These are phyloP conservation scores for Auanema sp. DNA, from an alignment of 2,888 invertebrate species.

Conservation along the genomic window DNA sequence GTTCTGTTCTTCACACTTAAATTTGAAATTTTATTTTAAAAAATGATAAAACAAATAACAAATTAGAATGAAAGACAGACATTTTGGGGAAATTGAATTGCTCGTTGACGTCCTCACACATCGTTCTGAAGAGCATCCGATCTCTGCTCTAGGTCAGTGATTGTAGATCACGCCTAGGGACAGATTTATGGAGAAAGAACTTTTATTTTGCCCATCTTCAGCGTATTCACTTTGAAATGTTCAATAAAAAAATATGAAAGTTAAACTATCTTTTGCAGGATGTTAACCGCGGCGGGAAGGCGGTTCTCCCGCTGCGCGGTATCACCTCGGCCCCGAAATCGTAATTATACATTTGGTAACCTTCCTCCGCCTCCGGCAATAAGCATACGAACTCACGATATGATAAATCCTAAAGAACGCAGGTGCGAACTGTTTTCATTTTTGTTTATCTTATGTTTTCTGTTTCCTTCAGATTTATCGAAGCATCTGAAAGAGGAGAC, in stretches of 20 bases:
- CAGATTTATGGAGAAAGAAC: too few species aligned
- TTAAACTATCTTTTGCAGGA: constrained; percentile 27
- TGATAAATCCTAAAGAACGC: constrained; percentile 46
- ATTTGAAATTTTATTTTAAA: neutral
- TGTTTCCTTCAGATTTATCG: constrained; percentile 65
- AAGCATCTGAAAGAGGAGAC: constrained; percentile 70
- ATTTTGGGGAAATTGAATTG: too few species aligned
- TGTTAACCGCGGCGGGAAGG: constrained; percentile 44
- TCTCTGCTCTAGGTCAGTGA: too few species aligned
- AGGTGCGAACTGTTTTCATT: constrained; percentile 20
- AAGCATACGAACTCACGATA: constrained; percentile 46
- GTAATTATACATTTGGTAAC: constrained; percentile 39
- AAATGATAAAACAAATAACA: constrained; percentile 2
- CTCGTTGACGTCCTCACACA: too few species aligned
- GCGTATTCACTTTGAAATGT: neutral
- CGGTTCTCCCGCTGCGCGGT: constrained; percentile 41
- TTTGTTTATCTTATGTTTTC: constrained; percentile 3
- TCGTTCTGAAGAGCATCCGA: too few species aligned
- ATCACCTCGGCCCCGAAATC: constrained; percentile 40
- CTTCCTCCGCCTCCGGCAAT: constrained; percentile 46
- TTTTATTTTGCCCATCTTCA: neutral
- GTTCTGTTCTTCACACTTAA: neutral
- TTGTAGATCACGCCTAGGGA: too few species aligned
- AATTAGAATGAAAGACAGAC: neutral
- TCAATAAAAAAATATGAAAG: neutral